Base-by-base conservation (phyloP, 2,888 invertebrate genomes). In the Melipona bicolor region DNA sequence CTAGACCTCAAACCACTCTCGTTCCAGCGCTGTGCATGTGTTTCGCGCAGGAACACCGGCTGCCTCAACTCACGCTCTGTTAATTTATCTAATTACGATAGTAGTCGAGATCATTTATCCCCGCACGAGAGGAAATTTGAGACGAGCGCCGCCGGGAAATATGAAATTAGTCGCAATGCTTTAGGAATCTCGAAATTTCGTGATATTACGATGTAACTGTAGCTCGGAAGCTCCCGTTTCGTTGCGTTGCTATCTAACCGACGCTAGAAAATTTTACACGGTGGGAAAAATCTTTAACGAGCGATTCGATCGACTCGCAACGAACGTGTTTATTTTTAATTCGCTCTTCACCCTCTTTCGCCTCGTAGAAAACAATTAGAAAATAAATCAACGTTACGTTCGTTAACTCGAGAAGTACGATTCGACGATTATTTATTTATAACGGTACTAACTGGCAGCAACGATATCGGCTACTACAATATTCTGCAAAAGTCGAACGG, bases 101-200 rank as follows among this genome's bases (percentile, higher is more conserved):
- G 72, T 64, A 72, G 81, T 79, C 81, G 79, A 72, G 81, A 81
- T 81, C 81, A 81, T 81, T 81, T 81, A 81, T 81, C 72, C 79
- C 69, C 68, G 67, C 64, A 69, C 79, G 83, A 69, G 78, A 83
- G 88, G 88, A 89, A 88, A 89, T 85, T 89, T 75, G 83, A 83
- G 79, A 79, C 76, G 81, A 87, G 77, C 64, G 71, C 56, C 52
- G 81, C 69, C 78, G 72, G 88, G 89, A 89, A 88, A 86, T 87
- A 83, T 86, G 81, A 89, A 92, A 90, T 93, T 91, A 89, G 90
- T 89, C 79, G 78, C 76, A 80, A 89, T 90, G 87, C 88, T 87
- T 82, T 83, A 80, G 81, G 86, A 87, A 83, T 73, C 84, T 77
- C 79, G 87, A 86, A 88, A 89, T 88, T 88, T 83, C 83, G 67